Conservation (phyloP, 2,113 vertebrate genomes). For the Datnioides undecimradiatus region DNA sequence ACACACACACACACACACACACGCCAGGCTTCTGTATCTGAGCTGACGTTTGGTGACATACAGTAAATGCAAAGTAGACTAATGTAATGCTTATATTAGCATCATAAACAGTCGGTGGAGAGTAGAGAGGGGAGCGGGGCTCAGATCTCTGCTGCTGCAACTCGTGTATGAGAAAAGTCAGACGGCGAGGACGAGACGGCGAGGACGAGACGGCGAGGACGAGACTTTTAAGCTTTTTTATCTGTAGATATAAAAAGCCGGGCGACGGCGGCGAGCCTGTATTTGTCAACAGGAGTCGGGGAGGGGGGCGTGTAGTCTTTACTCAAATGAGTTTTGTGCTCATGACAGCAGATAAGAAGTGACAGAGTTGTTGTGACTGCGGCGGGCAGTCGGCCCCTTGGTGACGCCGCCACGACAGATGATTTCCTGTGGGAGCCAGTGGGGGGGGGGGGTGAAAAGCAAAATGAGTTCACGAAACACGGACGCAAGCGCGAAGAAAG, state of each 20-base stretch:
- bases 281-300: constrained; percentile 5
- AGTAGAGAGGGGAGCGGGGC: neutral
- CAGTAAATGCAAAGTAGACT: constrained; percentile 38
- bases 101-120: constrained; percentile 15
- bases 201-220: neutral
- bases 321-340: constrained; percentile 46
- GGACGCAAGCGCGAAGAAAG: constrained; percentile 23
- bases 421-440: constrained; percentile 41
- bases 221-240: neutral
- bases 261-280: neutral
- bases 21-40: neutral
- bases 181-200: constrained; percentile 33
- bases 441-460: neutral
- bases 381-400: neutral
- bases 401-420: neutral
- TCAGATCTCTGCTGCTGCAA: constrained; percentile 16
- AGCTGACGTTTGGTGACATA: constrained; percentile 6
- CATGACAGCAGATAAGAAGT: constrained; percentile 48
- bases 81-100: constrained; percentile 45
- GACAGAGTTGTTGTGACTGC: constrained; percentile 31
- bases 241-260: neutral
- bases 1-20: constrained; percentile 3
- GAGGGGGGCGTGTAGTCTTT: constrained; percentile 23
- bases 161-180: constrained; percentile 16
- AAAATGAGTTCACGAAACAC: constrained; percentile 13